phyloP scores from a whole-genome alignment of 2,113 vertebrate species.

The Cariama cristata region DNA sequence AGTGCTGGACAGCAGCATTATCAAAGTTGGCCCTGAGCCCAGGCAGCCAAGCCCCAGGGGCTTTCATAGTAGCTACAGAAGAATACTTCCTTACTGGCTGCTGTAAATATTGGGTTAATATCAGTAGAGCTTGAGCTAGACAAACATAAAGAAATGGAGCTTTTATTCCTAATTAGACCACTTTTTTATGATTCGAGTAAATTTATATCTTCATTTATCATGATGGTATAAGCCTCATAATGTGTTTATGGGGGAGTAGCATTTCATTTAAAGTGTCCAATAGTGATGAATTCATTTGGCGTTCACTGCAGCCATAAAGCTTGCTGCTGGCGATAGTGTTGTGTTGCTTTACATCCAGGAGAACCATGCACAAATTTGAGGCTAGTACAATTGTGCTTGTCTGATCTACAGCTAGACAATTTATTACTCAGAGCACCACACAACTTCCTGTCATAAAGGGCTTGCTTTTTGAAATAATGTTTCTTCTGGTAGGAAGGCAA shows the following conservation, averaged over 20 bases:
- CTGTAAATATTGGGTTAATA: background rate
- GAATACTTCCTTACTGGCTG: background rate
- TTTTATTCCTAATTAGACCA: slow-evolving; percentile 38
- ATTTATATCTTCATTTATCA: slow-evolving; percentile 33
- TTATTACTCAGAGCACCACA: background rate
- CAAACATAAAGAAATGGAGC: background rate
- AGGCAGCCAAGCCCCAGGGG: background rate
- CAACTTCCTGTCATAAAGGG: rapidly evolving
- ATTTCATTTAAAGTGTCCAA: slow-evolving; percentile 43
- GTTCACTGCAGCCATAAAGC: background rate
- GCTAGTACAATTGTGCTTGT: background rate
- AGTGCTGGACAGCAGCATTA: background rate
- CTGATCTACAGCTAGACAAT: background rate
- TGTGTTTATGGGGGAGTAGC: slow-evolving; percentile 18
- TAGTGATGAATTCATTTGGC: slow-evolving; percentile 15
- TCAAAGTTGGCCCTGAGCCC: background rate
- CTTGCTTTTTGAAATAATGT: background rate
- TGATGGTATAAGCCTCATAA: slow-evolving; percentile 2
- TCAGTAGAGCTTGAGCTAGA: background rate
- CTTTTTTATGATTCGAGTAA: slow-evolving; percentile 9
- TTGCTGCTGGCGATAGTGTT: background rate
- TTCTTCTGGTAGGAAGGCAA: background rate
- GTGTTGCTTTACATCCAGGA: background rate
- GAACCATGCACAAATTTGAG: background rate
- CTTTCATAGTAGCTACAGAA: background rate